Base-by-base conservation (phyloP, 2,113 vertebrate genomes). In the Ctenodactylus gundi region DNA sequence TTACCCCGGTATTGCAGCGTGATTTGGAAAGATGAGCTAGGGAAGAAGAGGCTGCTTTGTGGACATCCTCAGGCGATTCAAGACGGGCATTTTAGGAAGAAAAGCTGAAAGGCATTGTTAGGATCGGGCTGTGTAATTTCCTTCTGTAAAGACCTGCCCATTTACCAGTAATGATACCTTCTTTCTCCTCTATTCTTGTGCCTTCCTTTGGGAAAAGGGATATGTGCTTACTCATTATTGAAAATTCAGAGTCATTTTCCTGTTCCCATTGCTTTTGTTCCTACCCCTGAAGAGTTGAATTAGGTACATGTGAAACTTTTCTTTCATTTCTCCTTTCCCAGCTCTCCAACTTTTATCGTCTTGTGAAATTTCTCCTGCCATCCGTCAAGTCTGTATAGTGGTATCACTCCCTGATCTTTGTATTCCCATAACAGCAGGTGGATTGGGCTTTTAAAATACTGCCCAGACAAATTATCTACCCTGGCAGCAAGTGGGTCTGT, bases 161-260 rank as follows among this genome's bases (percentile, higher is more conserved):
- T 93, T 96, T 97, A 88, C 96, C 90, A 93, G 96, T 96, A 96
- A 97, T 97, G 97, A 96, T 90, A 97, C 95, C 95, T 97, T 97
- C 85, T 96, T 94, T 97, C 84, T 91, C 93, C 82, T 94, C 97
- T 97, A 97, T 97, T 97, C 97, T 94, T 96, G 92, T 97, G 96
- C 82, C 95, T 97, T 97, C 97, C 96, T 97, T 96, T 97, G 93
- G 95, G 96, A 97, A 96, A 70, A 95, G 87, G 95, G 94, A 92
- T 96, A 94, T 96, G 88, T 97, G 96, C 96, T 97, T 97, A 95
- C 93, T 97, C 94, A 97, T 93, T 97, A 85, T 93, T 96, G 96
- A 95, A 97, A 93, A 95, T 90, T 94, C 89, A 68, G 27, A 95
- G 94, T 96, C 91, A 88, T 85, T 97, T 97, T 97, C 96, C 97